Base-by-base conservation (phyloP, 2,797 vertebrate genomes). In the Anolis apletophallus region DNA sequence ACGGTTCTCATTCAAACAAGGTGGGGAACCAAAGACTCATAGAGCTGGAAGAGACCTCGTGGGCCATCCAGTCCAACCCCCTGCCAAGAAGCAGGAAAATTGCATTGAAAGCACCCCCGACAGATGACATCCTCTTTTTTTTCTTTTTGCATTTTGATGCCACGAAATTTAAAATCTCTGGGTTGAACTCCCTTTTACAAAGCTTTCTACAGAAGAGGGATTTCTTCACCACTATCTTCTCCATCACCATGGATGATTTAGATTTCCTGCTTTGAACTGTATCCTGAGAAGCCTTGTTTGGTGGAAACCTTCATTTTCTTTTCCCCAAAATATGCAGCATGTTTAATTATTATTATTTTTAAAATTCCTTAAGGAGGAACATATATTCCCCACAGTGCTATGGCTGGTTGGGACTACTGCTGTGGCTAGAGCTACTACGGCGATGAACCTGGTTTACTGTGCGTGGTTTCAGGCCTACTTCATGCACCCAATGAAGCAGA, bases 271-370 rank as follows among this genome's bases (percentile, higher is more conserved):
- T 79, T 54, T 71, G 36, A 83, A 77, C 78, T 80, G 23, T 67
- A 12, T 67, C 81, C 69, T 83, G 86, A 83, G 75, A 79, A 83
- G 46, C 40, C 55, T 69, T 29, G 12, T 19, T 17, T 50, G 64
- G 26, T 69, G 17, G 54, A n/a, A 57, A 69, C 29, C 34, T 73
- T 64, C 7, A n/a, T 84, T 84, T 83, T 61, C n/a, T 64, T 2
- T 34, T 59, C 32, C 74, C 57, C 54, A 86, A 79, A 75, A 76
- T 64, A 16, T 32, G 32, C 68, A 64, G 32, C 55, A 71, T 40
- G 1, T 16, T 17, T 9, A 29, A 54, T 46, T 46, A 6, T 46
- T 46, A n/a, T n/a, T n/a, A n/a, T 46, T 46, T 61, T 36, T n/a
- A 40, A 64, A 74, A 85, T 23, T 9, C 16, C 46, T 52, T 68